Percentiles rank a stretch among this genome's conserved stretches.
These are phyloP conservation scores for Drosophila busckii DNA, from an alignment of 1,140 invertebrate species.

Conservation along the genomic window DNA sequence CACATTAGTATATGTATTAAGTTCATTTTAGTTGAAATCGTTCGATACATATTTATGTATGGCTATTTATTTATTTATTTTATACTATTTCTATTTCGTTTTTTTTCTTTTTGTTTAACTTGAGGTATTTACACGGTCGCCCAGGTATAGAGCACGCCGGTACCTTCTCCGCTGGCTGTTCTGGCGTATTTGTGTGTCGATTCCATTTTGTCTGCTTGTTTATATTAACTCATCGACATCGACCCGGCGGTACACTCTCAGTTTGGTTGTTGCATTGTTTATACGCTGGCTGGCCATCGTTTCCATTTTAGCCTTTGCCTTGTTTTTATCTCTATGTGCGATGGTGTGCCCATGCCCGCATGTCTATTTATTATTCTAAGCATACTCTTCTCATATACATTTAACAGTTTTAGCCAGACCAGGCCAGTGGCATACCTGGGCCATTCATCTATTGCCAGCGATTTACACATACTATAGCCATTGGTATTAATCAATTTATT, in stretches of 20 bases:
- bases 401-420: conserved; percentile 38
- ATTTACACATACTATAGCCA: too few species aligned
- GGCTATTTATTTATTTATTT: conserved; percentile 5
- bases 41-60: too few species aligned
- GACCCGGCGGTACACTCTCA: conserved; percentile 13
- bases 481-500: too few species aligned
- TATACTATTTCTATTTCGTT: neutral
- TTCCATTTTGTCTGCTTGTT: conserved; percentile 30
- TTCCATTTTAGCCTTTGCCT: conserved; percentile 12
- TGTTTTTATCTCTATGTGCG: conserved; percentile 23
- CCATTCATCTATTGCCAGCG: conserved; percentile 26
- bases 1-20: conserved; percentile 55
- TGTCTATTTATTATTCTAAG: conserved; percentile 71
- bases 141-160: conserved; percentile 14
- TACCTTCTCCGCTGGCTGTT: conserved; percentile 6
- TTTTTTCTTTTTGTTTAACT: neutral
- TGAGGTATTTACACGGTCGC: conserved; percentile 31
- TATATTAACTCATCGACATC: conserved; percentile 62
- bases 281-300: conserved; percentile 24
- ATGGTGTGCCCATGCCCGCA: conserved; percentile 6
- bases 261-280: conserved; percentile 57
- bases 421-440: too few species aligned
- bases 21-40: conserved; percentile 52
- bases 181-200: neutral
- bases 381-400: conserved; percentile 70